Conservation (phyloP, 2,113 vertebrate genomes). For the Nansenia antarctica region DNA sequence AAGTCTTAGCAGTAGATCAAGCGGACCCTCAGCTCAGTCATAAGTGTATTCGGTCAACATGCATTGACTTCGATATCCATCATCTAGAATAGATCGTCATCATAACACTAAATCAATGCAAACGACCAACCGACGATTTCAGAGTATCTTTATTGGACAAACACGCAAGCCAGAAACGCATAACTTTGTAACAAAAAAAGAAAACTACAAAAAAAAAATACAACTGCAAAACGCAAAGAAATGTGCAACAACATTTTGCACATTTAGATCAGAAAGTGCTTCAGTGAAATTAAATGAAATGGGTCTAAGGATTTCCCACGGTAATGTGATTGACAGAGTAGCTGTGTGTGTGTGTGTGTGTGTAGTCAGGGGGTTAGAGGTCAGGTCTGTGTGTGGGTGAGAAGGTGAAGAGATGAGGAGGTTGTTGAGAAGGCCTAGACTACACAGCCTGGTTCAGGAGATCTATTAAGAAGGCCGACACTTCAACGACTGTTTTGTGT, state of each 20-base stretch:
- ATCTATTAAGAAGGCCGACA: too few species aligned
- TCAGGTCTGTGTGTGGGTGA: not conserved
- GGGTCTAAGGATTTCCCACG: not conserved
- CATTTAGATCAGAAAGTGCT: slow-evolving; percentile 64
- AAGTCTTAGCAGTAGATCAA: too few species aligned
- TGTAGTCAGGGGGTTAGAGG: too few species aligned
- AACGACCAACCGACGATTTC: not conserved
- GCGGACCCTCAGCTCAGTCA: too few species aligned
- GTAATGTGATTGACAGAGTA: not conserved
- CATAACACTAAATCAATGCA: too few species aligned
- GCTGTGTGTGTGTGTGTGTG: not conserved
- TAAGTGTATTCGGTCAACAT: too few species aligned
- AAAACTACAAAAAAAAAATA: slow-evolving; percentile 28
- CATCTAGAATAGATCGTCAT: too few species aligned
- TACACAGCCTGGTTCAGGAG: too few species aligned
- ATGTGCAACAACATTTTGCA: slow-evolving; percentile 46
- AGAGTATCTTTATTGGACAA: slow-evolving; percentile 66
- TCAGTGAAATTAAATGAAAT: slow-evolving; percentile 41
- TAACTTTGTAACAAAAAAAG: slow-evolving; percentile 9
- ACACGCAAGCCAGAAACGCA: slow-evolving; percentile 42
- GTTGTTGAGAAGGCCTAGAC: not conserved
- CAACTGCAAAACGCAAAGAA: too few species aligned
- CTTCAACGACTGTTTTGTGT: too few species aligned
- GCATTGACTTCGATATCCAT: too few species aligned
- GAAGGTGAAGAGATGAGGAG: not conserved